These are phyloP conservation scores for Ivindomyrus marchei DNA, from an alignment of 2,113 vertebrate genomes.

Conservation along the genomic window DNA sequence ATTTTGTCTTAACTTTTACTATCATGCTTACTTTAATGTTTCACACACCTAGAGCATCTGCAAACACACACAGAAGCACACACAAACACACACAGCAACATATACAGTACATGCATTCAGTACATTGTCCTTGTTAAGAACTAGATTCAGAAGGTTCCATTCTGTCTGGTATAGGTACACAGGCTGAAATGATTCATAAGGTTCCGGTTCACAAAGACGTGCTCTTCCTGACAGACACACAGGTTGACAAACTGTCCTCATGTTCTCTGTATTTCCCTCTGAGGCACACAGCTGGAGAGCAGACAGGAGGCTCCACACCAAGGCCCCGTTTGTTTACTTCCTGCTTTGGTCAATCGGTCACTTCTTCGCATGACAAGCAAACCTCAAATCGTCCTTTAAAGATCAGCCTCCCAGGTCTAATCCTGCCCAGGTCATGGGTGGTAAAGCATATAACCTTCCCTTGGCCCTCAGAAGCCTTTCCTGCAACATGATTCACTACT, in stretches of 20 bases:
- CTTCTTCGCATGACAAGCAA: not conserved
- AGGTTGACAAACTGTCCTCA: not conserved
- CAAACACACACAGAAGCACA: not conserved
- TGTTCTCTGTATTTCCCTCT: not conserved
- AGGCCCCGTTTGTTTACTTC: not conserved
- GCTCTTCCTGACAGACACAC: not conserved
- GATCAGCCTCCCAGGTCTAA: not conserved
- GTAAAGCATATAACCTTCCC: not conserved
- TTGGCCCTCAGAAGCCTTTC: not conserved
- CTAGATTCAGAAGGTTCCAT: not conserved
- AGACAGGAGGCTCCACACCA: not conserved
- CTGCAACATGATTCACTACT: slow-evolving; percentile 2
- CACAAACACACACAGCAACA: not conserved
- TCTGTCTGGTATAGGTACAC: not conserved
- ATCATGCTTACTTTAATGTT: not conserved
- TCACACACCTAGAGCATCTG: not conserved
- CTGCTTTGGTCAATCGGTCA: slow-evolving; percentile 7
- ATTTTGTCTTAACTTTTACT: not conserved
- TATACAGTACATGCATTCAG: not conserved
- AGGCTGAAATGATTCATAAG: not conserved
- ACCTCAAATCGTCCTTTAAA: not conserved
- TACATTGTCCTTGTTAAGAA: not conserved
- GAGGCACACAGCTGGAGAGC: not conserved
- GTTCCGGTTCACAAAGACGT: not conserved
- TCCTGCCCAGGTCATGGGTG: slow-evolving; percentile 6